These are phyloP conservation scores for Glyphotaelius pellucidus DNA, from an alignment of 2,888 invertebrate genomes.

Conservation along the genomic window DNA sequence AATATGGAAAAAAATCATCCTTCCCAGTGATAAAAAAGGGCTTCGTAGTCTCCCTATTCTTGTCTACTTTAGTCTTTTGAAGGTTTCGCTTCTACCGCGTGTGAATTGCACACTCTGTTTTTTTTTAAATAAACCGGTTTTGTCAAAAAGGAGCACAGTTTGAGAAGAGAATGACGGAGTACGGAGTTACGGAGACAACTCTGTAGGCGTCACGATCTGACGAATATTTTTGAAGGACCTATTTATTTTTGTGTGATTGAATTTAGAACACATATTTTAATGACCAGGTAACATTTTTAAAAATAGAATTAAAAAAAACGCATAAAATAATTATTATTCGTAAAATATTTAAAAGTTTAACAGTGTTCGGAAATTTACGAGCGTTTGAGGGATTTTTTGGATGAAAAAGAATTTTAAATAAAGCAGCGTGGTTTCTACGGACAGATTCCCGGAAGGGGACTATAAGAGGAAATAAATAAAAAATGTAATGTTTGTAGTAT, in stretches of 20 bases:
- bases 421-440: not conserved
- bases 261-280: slow-evolving; percentile 28
- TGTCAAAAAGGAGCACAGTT: not conserved
- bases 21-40: no score
- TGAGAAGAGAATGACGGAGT: slow-evolving; percentile 22
- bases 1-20: no score
- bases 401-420: not conserved
- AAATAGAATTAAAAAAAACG: not conserved
- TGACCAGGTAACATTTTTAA: not conserved
- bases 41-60: no score
- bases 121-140: no score
- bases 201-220: not conserved
- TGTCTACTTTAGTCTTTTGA: no score
- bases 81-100: no score
- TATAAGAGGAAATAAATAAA: not conserved
- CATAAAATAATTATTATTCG: not conserved
- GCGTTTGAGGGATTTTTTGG: not conserved
- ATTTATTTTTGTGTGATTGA: slow-evolving; percentile 15
- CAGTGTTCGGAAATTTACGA: not conserved
- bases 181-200: no score
- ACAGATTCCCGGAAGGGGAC: slow-evolving; percentile 12
- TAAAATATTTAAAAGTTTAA: not conserved
- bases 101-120: no score
- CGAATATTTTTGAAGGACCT: slow-evolving; percentile 5
- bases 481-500: not conserved